These are phyloP conservation scores for Notolabrus celidotus DNA, from an alignment of 2,797 vertebrate species.

Conservation along the genomic window DNA sequence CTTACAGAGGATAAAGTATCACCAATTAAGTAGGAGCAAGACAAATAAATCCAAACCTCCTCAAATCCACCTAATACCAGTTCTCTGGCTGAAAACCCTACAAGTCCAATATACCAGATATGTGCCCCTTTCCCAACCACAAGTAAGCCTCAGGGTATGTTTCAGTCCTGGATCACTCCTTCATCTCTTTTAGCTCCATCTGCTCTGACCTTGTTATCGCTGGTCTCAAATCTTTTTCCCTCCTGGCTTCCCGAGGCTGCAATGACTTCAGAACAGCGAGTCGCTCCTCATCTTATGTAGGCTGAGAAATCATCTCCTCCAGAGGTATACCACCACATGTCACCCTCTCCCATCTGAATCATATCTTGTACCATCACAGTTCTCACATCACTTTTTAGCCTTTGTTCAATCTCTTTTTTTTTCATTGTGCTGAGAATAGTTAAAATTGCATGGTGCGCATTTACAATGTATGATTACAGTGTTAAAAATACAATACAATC, in stretches of 20 bases:
- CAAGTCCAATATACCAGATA: constrained; percentile 6
- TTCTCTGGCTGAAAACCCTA: constrained; percentile 3
- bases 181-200: constrained; percentile 20
- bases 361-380: neutral
- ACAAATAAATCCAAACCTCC: neutral
- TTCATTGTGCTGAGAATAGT: no score
- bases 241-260: constrained; percentile 42
- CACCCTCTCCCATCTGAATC: neutral
- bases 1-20: neutral
- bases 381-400: neutral
- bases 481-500: neutral
- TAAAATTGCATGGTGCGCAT: no score
- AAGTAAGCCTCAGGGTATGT: constrained; percentile 25
- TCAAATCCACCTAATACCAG: constrained; percentile 20
- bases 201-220: constrained; percentile 62
- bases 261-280: constrained; percentile 41
- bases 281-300: constrained; percentile 39
- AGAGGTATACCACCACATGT: constrained; percentile 20
- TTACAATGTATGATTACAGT: neutral
- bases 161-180: constrained; percentile 23
- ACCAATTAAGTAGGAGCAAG: neutral
- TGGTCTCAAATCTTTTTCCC: constrained; percentile 43
- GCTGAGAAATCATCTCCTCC: constrained; percentile 37
- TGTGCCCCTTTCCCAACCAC: neutral
- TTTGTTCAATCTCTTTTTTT: neutral